Base-by-base conservation (phyloP, 1,140 invertebrate species). In the Spodoptera frugiperda region DNA sequence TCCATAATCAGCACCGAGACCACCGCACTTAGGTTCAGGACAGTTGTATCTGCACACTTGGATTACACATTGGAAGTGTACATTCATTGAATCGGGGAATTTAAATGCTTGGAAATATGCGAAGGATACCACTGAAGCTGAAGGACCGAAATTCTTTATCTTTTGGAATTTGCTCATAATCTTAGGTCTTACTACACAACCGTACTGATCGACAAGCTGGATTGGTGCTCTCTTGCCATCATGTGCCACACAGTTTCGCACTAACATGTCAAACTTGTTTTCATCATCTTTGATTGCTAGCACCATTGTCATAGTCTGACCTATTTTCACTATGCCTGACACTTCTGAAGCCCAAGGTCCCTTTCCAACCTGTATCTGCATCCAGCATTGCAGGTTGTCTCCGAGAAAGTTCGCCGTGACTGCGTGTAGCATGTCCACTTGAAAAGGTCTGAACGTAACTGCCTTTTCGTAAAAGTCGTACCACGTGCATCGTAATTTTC, bases 41-140 rank as follows among this genome's bases (percentile, higher is more conserved):
- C 98, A 99, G 87, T 98, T 98, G 91, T 98, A 98, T 76, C 98
- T 95, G 83, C 98, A 99, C 2, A 99, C 98, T 95, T 99, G 98
- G 82, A 99, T 99, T 1, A 98, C 98, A 88, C 98, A 99, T 91
- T 99, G 98, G 96, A 99, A 99, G 95, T 98, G 98, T 1, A 99
- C 98, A 87, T 99, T 98, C 98, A 99, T 99, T 11, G 98, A 98
- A 89, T 99, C 98, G 0, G 98, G 98, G 96, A 99, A 99, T 92
- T 99, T 99, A 94, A 99, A 99, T 0, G 98, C 98, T 94, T 98
- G 97, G 97, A 99, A 99, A 94, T 99, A 98, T 2, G 98, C 98
- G 87, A 98, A 99, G 61, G 97, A 98, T 1, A 99, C 97, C 0
- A 99, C 98, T 0, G 98, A 98, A 5, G 98, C 98, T 30, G 97